These are phyloP conservation scores for Calliphora vomitoria DNA, from an alignment of 2,888 invertebrate genomes.

Conservation along the genomic window DNA sequence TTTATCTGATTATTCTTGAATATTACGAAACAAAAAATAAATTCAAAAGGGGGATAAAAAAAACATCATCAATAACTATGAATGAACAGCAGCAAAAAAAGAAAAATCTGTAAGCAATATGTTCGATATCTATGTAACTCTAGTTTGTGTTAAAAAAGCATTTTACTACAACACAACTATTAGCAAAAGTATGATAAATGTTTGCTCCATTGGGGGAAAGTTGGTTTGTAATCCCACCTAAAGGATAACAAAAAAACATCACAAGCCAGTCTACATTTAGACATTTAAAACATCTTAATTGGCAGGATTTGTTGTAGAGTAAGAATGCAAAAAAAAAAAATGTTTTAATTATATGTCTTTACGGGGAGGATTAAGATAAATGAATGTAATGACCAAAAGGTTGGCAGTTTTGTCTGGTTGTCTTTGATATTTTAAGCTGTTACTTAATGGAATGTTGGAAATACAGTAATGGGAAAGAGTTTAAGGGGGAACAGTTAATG, in stretches of 20 bases:
- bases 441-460: not conserved
- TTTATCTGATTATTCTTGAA: constrained; percentile 50
- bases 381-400: constrained; percentile 5
- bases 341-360: constrained; percentile 18
- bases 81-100: not conserved
- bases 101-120: constrained; percentile 33
- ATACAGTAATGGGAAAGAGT: not conserved
- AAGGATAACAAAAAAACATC: not conserved
- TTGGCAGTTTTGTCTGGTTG: not conserved
- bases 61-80: constrained; percentile 41
- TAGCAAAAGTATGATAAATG: constrained; percentile 51
- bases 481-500: not conserved
- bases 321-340: not conserved
- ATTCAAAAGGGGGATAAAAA: constrained; percentile 6
- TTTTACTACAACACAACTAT: constrained; percentile 7
- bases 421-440: constrained; percentile 5
- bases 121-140: constrained; percentile 1
- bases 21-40: constrained; percentile 34
- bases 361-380: constrained; percentile 11
- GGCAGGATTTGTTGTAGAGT: constrained; percentile 15
- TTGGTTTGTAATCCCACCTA: not conserved
- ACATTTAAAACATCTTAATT: constrained; percentile 41
- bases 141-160: not conserved
- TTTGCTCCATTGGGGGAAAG: not conserved
- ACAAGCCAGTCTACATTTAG: not conserved